These are phyloP conservation scores for Poeciliopsis presidionis DNA, from an alignment of 2,797 vertebrate species.

Conservation along the genomic window DNA sequence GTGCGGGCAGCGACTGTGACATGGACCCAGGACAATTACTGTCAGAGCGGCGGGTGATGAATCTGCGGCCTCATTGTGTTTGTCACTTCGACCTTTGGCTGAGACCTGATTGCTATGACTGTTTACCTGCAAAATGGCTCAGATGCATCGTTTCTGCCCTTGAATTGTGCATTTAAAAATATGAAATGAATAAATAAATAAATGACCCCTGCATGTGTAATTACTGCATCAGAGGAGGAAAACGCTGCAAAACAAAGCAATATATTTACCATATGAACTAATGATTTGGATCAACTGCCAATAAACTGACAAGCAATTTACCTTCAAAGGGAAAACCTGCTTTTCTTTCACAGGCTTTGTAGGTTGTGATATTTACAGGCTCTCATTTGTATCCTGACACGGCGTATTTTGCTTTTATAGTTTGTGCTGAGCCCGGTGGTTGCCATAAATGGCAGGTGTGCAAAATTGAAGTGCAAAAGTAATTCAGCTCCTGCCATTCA, in stretches of 20 bases:
- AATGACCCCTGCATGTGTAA: background rate
- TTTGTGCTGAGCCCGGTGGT: constrained; percentile 59
- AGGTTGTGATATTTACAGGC: constrained; percentile 42
- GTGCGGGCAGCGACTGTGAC: constrained; percentile 33
- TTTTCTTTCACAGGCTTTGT: constrained; percentile 30
- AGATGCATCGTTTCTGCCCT: constrained; percentile 10
- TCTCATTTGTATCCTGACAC: constrained; percentile 55
- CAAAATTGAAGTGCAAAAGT: constrained; percentile 76
- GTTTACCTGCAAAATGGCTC: constrained; percentile 27
- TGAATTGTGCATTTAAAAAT: background rate
- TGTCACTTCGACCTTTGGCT: constrained; percentile 72
- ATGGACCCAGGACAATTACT: constrained; percentile 71
- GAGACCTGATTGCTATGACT: constrained; percentile 53
- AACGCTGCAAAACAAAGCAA: background rate
- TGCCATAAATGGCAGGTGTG: constrained; percentile 73
- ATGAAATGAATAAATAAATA: background rate
- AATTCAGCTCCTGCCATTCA: constrained; percentile 76
- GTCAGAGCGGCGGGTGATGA: constrained; percentile 71
- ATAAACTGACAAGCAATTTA: background rate
- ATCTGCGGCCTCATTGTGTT: constrained; percentile 72
- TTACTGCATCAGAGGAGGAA: background rate
- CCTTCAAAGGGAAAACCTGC: constrained; percentile 9
- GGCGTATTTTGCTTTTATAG: constrained; percentile 60
- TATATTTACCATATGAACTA: background rate
- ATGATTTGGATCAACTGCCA: background rate